Evolutionary conservation across 2,888 invertebrate genomes (phyloP), one percentile per base, ranked within the genome.

Genomic region (Dasysyrphus tricinctus): DNA sequence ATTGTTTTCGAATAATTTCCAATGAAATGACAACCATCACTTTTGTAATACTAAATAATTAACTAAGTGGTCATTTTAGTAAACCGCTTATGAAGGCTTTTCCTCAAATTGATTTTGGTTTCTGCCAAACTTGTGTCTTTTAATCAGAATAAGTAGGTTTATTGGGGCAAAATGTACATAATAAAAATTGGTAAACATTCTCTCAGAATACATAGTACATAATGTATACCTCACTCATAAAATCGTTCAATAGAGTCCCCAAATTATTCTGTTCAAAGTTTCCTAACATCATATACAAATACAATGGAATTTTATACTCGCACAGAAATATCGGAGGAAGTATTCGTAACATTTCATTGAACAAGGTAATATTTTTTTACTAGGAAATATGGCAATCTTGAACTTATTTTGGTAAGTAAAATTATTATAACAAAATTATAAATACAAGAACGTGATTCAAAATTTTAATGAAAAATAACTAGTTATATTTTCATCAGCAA

Each of bases 141-240:
- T 57, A 57, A 57, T 57, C 57, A 57, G 57, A 34, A 57, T 57
- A 57, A 57, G 57, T 37, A 34, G 16, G 56, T 57, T 24, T 61
- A 61, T 61, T 24, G 24, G 42, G 12, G 14, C 5, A 14, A 29
- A 63, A 63, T 42, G 42, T 16, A 37, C 16, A n/a, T 32, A 34
- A 12, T 57, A 29, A 34, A 56, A n/a, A 34, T 57, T 57, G 34
- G 11, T 57, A 37, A 37, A 37, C 34, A 57, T 57, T 34, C n/a
- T 54, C 8, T 32, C 14, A 57, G 57, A 29, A 29, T 29, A 32
- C 5, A 56, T 34, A 14, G 24, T 3, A 24, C 24, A 24, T 24
- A 24, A 24, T 24, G 24, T 24, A 24, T 2, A 24, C 24, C 24
- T 7, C 14, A 37, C 8, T 12, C 14, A 39, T 59, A 37, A 37